Conservation (phyloP, 2,113 vertebrate genomes). For the Saguinus midas region DNA sequence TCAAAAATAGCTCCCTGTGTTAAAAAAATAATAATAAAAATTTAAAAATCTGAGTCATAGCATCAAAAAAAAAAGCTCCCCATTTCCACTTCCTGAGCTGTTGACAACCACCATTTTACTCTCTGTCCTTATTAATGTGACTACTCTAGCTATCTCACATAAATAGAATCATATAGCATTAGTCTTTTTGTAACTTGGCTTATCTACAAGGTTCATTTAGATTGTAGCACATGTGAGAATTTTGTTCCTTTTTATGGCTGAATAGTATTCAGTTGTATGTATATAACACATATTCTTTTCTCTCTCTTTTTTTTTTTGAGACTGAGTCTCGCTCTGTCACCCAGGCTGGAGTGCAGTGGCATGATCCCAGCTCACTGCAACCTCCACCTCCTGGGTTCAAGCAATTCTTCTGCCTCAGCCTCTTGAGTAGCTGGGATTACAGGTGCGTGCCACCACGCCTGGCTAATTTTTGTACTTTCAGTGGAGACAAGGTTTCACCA, state of each 20-base stretch:
- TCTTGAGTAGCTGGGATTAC: no score
- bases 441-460: no score
- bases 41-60: no score
- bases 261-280: not conserved
- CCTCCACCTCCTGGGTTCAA: no score
- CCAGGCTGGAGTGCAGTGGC: no score
- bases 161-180: not conserved
- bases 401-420: no score
- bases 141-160: not conserved
- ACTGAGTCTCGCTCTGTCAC: no score
- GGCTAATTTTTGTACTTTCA: no score
- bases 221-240: not conserved
- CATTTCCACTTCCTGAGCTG: not conserved
- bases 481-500: no score
- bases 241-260: not conserved
- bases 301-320: no score
- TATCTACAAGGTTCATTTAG: not conserved
- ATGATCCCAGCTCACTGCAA: no score
- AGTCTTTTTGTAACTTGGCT: not conserved
- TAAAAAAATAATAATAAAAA: no score
- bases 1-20: not conserved
- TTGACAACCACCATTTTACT: not conserved
- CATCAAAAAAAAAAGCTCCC: not conserved
- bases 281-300: not conserved
- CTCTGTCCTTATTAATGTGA: not conserved